Evolutionary conservation across 2,888 invertebrate genomes (phyloP).

Genomic region (Cataglyphis altisquamis): DNA sequence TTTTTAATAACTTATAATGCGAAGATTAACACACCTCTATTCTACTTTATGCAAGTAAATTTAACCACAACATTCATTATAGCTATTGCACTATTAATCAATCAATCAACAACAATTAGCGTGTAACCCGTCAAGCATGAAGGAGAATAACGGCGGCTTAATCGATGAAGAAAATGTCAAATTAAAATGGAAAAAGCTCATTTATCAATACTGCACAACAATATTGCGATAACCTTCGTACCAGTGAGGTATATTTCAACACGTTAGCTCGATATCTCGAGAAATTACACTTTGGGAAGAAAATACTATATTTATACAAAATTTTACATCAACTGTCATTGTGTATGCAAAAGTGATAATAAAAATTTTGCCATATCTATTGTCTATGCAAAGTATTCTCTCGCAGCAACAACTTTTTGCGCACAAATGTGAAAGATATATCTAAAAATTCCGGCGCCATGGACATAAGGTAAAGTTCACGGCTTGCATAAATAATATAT

Average conservation of each 20-base stretch:
- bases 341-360: neutral
- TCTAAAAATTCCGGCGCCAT: neutral
- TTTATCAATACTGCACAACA: constrained; percentile 1
- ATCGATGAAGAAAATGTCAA: neutral
- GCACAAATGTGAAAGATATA: neutral
- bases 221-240: neutral
- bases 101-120: neutral
- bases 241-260: neutral
- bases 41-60: neutral
- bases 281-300: neutral
- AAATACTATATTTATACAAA: neutral
- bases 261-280: neutral
- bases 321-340: neutral
- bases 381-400: neutral
- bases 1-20: neutral
- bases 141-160: neutral
- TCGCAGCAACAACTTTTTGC: neutral
- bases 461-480: neutral
- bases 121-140: too few relatives aligned
- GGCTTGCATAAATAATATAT: constrained; percentile 18
- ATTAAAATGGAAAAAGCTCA: neutral
- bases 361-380: neutral
- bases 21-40: neutral
- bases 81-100: neutral
- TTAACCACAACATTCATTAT: neutral